phyloP scores from a whole-genome alignment of 1,140 invertebrate species.

The Oppia nitens region DNA sequence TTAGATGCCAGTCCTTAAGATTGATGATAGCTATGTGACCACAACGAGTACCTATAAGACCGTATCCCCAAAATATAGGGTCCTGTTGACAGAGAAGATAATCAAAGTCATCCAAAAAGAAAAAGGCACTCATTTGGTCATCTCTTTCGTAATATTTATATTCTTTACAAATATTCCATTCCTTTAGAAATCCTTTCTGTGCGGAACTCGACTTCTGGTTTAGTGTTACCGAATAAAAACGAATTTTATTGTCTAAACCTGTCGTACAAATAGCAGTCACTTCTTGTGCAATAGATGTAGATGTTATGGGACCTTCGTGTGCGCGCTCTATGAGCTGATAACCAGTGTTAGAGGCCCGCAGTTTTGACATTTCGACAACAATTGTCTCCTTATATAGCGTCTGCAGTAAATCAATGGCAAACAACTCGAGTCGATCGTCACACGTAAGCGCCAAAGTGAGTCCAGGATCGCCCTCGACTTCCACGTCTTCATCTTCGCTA shows the following conservation, averaged over 20 bases:
- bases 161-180: background rate
- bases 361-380: background rate
- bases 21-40: background rate
- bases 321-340: background rate
- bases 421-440: background rate
- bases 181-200: background rate
- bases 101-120: background rate
- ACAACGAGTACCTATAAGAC: background rate
- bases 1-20: background rate
- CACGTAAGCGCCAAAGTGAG: background rate
- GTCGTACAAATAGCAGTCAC: background rate
- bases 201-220: background rate
- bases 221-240: background rate
- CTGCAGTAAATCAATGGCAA: background rate
- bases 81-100: background rate
- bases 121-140: background rate
- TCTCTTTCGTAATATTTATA: background rate
- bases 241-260: background rate
- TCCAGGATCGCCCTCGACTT: background rate
- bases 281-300: background rate
- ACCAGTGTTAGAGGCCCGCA: background rate
- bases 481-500: background rate
- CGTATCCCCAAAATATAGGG: background rate
- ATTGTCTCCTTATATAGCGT: background rate
- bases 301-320: background rate